Conservation (phyloP, 2,797 vertebrate genomes). For the Gymnopithys bicolor region DNA sequence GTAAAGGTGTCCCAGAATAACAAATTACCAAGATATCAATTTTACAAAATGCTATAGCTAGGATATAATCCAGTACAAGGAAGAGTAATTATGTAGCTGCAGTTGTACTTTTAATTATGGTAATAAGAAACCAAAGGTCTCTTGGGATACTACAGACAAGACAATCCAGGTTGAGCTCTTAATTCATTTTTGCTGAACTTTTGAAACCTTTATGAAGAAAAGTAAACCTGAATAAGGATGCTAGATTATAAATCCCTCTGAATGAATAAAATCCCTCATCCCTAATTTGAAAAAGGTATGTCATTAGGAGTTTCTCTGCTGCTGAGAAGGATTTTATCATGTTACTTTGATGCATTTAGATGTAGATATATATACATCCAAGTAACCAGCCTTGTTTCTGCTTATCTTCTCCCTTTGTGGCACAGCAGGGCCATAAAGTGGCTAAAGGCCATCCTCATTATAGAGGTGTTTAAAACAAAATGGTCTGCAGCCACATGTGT, state of each 20-base stretch:
- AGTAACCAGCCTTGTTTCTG: background rate
- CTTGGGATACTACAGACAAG: background rate
- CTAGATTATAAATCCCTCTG: background rate
- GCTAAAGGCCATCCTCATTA: background rate
- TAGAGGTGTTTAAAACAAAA: background rate
- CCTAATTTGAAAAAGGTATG: background rate
- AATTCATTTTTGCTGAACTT: background rate
- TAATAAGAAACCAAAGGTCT: conserved; percentile 43
- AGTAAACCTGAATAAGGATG: background rate
- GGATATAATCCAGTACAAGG: background rate
- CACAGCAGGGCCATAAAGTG: background rate
- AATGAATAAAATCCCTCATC: background rate
- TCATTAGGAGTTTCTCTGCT: background rate
- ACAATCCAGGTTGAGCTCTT: background rate
- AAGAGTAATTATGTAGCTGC: conserved; percentile 18
- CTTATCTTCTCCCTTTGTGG: background rate
- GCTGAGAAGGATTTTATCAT: background rate
- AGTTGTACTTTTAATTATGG: conserved; percentile 25
- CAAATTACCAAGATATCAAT: background rate
- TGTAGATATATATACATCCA: background rate
- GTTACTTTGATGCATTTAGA: background rate
- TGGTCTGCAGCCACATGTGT: background rate
- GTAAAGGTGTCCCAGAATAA: background rate
- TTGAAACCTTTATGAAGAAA: background rate
- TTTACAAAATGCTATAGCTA: conserved; percentile 13